Conservation (phyloP, 1,140 invertebrate genomes). For the Panonychus citri region DNA sequence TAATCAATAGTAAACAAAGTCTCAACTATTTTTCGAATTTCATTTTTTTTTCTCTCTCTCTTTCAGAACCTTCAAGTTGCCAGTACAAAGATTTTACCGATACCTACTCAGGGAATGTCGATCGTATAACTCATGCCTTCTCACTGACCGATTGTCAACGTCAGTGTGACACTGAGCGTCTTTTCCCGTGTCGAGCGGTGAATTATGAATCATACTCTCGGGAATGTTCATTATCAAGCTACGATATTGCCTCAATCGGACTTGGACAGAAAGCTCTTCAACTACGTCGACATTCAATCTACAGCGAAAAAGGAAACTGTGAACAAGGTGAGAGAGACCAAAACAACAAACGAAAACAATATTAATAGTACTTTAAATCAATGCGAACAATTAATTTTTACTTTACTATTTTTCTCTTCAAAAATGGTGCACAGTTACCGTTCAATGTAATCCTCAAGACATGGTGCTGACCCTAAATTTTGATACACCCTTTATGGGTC, state of each 20-base stretch:
- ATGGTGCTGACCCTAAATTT: conserved; percentile 30
- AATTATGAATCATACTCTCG: conserved; percentile 20
- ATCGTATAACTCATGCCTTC: conserved; percentile 17
- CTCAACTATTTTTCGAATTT: conserved; percentile 1
- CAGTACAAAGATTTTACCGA: conserved; percentile 26
- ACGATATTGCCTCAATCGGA: conserved; percentile 23
- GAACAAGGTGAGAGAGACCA: conserved; percentile 23
- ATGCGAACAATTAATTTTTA: neutral
- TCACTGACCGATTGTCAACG: conserved; percentile 23
- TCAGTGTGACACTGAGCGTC: conserved; percentile 25
- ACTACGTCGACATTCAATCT: conserved; percentile 21
- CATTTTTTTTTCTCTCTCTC: neutral
- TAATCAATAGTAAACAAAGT: neutral
- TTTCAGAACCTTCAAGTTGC: conserved; percentile 26
- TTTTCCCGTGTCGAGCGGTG: conserved; percentile 25
- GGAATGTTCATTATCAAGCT: conserved; percentile 27
- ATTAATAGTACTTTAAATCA: neutral
- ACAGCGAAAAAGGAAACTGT: conserved; percentile 26
- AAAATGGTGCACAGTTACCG: conserved; percentile 21
- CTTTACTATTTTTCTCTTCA: neutral
- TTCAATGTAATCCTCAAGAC: conserved; percentile 29
- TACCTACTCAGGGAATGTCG: conserved; percentile 24
- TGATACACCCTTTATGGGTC: conserved; percentile 26
- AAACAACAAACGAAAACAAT: neutral
- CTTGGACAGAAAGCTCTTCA: conserved; percentile 7